phyloP scores from a whole-genome alignment of 2,113 vertebrate genomes.

The Jacana jacana region DNA sequence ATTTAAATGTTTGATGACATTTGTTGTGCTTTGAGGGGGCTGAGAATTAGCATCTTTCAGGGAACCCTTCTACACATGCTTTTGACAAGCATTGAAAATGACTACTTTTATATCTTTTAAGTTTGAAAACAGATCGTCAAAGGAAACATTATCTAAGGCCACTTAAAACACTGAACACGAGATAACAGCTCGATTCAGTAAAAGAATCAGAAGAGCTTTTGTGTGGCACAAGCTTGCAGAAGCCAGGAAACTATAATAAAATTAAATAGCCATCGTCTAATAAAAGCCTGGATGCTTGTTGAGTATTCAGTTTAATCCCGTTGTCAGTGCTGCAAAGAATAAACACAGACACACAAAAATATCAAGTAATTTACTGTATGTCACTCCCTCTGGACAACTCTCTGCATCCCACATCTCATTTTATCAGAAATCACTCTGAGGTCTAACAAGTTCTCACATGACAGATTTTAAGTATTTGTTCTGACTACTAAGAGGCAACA shows the following conservation, averaged over 20 bases:
- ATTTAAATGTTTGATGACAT: background rate
- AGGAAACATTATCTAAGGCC: conserved; percentile 21
- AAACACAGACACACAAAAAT: conserved; percentile 62
- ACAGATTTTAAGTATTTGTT: conserved; percentile 61
- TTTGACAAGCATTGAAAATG: conserved; percentile 11
- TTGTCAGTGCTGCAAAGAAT: conserved; percentile 48
- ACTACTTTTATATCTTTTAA: conserved; percentile 29
- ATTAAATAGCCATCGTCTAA: conserved; percentile 36
- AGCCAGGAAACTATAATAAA: conserved; percentile 18
- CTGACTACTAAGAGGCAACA: conserved; percentile 52
- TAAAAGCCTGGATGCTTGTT: conserved; percentile 37
- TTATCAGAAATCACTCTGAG: conserved; percentile 71
- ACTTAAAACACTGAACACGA: conserved; percentile 44
- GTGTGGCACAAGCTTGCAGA: background rate
- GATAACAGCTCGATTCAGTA: conserved; percentile 17
- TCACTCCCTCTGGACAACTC: conserved; percentile 58
- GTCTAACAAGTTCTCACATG: conserved; percentile 66
- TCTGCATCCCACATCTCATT: conserved; percentile 43
- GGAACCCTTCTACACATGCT: background rate
- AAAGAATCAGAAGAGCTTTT: background rate
- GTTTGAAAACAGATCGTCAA: conserved; percentile 34
- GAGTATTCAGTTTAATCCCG: conserved; percentile 55
- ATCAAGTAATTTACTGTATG: conserved; percentile 65
- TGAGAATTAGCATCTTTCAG: background rate
- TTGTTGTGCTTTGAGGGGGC: background rate